A percentile compares a stretch with the other conserved stretches of the same genome.
Evolutionary conservation across 2,888 invertebrate genomes (phyloP).

Genomic region (Tyria jacobaeae): DNA sequence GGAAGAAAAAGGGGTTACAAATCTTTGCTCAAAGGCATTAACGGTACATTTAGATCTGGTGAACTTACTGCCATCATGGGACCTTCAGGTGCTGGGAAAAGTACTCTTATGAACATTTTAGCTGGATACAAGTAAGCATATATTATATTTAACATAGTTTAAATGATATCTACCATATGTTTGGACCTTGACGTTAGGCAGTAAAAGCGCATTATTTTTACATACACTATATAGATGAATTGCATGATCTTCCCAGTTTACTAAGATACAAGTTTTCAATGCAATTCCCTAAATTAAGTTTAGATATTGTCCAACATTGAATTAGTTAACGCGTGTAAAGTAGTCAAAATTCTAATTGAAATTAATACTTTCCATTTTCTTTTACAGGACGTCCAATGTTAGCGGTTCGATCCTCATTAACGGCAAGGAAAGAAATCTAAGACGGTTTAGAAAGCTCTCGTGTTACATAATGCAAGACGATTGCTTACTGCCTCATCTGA

Average conservation of each 20-base stretch:
- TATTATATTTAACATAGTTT: background rate
- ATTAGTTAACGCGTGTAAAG: too few species aligned
- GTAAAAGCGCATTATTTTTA: background rate
- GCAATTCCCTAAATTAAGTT: background rate
- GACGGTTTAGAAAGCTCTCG: slow-evolving; percentile 96
- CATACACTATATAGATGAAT: background rate
- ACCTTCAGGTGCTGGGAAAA: slow-evolving; percentile 93
- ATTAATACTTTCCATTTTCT: slow-evolving; percentile 16
- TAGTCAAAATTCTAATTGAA: background rate
- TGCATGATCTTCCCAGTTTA: background rate
- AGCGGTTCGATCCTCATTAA: slow-evolving; percentile 95
- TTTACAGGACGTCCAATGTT: slow-evolving; percentile 92
- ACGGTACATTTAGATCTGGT: slow-evolving; percentile 95
- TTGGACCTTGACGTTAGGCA: too few species aligned
- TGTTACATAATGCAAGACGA: slow-evolving; percentile 99
- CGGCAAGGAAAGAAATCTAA: slow-evolving; percentile 93
- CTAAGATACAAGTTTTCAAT: background rate
- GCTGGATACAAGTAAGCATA: slow-evolving; percentile 93
- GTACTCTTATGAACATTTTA: slow-evolving; percentile 95
- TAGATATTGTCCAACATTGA: background rate
- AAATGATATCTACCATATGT: background rate
- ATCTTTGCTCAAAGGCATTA: slow-evolving; percentile 94
- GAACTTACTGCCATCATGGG: slow-evolving; percentile 98
- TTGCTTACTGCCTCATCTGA: slow-evolving; percentile 94
- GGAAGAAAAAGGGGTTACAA: slow-evolving; percentile 93